Evolutionary conservation across 64 coral and sea anemone genomes (phyloP).

Genomic region (Platygyra sinensis): DNA sequence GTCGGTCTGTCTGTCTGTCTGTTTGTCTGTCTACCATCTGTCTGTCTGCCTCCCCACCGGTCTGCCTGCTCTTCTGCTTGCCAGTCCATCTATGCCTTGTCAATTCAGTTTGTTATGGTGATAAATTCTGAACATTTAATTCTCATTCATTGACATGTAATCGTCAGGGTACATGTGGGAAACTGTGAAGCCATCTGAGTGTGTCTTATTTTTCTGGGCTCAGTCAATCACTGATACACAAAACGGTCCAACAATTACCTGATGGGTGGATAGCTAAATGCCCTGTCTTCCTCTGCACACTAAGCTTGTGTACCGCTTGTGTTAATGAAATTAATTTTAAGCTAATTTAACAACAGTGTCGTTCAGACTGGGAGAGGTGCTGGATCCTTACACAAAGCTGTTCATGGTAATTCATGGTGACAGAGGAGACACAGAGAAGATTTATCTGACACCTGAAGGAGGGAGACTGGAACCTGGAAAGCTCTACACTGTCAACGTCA

Average conservation of each 20-base stretch:
- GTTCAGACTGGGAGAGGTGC: constrained; percentile 73
- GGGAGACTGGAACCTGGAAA: constrained; percentile 67
- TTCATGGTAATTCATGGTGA: constrained; percentile 72
- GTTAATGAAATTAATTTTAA: background rate
- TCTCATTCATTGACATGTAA: no score
- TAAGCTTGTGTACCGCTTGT: background rate
- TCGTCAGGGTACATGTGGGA: no score
- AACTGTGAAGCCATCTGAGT: no score
- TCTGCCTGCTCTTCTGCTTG: no score
- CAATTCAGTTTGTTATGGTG: background rate
- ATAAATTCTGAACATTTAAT: no score
- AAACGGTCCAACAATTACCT: no score
- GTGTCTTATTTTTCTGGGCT: no score
- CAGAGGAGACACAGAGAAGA: constrained; percentile 77
- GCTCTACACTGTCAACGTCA: constrained; percentile 71
- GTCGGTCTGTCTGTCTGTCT: background rate
- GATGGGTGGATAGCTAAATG: no score
- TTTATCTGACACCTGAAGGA: constrained; percentile 67
- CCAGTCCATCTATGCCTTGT: background rate
- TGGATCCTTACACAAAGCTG: constrained; percentile 77
- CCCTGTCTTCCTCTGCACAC: background rate
- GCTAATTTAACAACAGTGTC: constrained; percentile 50
- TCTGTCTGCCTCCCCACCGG: background rate
- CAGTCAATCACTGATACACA: no score
- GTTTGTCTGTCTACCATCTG: background rate